phyloP scores from a whole-genome alignment of 1,140 invertebrate species.

The Stegodyphus dumicola region DNA sequence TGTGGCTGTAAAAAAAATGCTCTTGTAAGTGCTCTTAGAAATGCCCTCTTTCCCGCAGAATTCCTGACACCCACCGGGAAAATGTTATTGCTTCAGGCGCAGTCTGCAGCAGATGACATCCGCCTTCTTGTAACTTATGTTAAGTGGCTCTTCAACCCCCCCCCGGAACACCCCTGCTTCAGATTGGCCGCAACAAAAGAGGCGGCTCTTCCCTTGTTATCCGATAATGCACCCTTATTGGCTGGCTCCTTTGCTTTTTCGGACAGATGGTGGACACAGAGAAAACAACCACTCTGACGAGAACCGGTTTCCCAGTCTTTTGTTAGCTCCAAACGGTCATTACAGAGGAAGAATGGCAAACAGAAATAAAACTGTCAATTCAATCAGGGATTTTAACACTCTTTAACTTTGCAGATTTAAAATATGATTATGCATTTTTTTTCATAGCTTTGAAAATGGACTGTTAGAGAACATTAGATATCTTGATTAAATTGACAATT shows the following conservation, averaged over 20 bases:
- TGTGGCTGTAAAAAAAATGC: too few relatives aligned
- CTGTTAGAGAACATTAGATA: too few relatives aligned
- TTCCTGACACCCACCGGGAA: conserved; percentile 18
- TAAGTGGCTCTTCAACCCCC: conserved; percentile 34
- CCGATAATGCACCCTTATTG: conserved; percentile 46
- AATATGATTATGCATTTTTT: too few relatives aligned
- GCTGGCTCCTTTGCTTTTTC: conserved; percentile 9
- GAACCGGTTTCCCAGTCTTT: too few relatives aligned
- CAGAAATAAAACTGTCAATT: too few relatives aligned
- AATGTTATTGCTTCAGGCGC: conserved; percentile 21
- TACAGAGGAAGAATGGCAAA: too few relatives aligned
- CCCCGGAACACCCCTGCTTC: background rate
- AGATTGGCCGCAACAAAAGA: conserved; percentile 56
- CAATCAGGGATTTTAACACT: too few relatives aligned
- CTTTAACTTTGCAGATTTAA: too few relatives aligned
- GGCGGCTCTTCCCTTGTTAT: conserved; percentile 44
- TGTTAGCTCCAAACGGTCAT: too few relatives aligned
- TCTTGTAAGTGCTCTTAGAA: background rate
- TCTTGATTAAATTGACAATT: too few relatives aligned
- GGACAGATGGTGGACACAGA: conserved; percentile 51
- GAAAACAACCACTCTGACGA: background rate
- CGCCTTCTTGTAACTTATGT: conserved; percentile 23
- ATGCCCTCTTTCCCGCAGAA: background rate
- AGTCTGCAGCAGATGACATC: conserved; percentile 26
- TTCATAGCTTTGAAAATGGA: too few relatives aligned